Base-by-base conservation (phyloP, 1,140 invertebrate genomes). In the Anastrepha ludens region DNA sequence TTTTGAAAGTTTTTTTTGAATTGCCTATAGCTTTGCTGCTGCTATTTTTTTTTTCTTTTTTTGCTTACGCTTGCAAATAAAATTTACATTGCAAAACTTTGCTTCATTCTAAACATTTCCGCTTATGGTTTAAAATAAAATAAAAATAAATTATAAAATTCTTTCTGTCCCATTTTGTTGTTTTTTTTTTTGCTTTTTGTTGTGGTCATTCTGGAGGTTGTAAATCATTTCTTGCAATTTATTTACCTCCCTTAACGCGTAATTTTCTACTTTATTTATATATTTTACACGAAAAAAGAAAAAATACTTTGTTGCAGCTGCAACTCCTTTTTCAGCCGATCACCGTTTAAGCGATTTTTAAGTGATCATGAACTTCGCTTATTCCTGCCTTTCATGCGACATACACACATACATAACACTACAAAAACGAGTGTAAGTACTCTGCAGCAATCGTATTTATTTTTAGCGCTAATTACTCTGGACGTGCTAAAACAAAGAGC, bases 381-480 rank as follows among this genome's bases (percentile, higher is more conserved):
- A 29, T 81, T 20, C n/a, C 41, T n/a, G 9, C 74, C 47, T 55
- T 55, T 81, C 55, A 11, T 81, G 44, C n/a, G 6, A 67, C n/a
- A 15, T 67, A 67, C n/a, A 67, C 0, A 55, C 50, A 55, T 55
- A 55, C 11, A 55, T 11, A 55, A 1, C 50, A 55, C 0, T 55
- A 55, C 50, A 74, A 44, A 44, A 47, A 47, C 17, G 15, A 55
- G 15, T 11, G 47, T 47, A 81, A 55, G 20, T 55, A 55, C 47
- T 81, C 41, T 15, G 3, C 44, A 81, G 13, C n/a, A 81, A 55
- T 20, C n/a, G 74, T n/a, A 81, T 81, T 81, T 81, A 81, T 81
- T 81, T 81, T 81, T 81, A 81, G 50, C 44, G 44, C 74, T 81
- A 81, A 81, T 81, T 81, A 58, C 74, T 55, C n/a, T 81, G 29